Evolutionary conservation across 2,797 vertebrate genomes (phyloP).

Genomic region (Thunnus albacares): DNA sequence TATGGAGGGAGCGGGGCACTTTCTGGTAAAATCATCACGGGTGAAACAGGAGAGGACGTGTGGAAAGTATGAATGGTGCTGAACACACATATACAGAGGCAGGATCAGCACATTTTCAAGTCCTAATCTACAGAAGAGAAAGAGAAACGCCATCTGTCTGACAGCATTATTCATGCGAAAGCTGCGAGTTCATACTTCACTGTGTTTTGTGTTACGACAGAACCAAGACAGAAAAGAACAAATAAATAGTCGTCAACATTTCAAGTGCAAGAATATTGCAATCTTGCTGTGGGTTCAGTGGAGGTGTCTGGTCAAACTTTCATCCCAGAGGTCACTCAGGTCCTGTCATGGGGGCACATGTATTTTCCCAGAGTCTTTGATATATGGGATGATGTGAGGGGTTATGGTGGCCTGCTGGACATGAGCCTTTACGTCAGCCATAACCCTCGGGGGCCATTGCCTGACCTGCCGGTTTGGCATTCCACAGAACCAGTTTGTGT

Average conservation of each 20-base stretch:
- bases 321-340: constrained; percentile 16
- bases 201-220: neutral
- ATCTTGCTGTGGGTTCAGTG: neutral
- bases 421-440: constrained; percentile 60
- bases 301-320: constrained; percentile 12
- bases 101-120: constrained; percentile 61
- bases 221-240: neutral
- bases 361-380: constrained; percentile 54
- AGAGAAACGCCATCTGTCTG: neutral
- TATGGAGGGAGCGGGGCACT: constrained; percentile 43
- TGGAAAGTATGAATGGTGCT: constrained; percentile 72
- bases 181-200: neutral
- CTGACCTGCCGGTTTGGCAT: constrained; percentile 46
- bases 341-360: neutral
- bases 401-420: constrained; percentile 25
- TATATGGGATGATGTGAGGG: constrained; percentile 12
- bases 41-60: constrained; percentile 67
- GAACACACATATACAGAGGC: constrained; percentile 24
- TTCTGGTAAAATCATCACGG: constrained; percentile 83
- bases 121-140: neutral
- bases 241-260: constrained; percentile 2
- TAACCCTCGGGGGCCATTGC: constrained; percentile 39
- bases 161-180: neutral
- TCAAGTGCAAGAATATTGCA: constrained; percentile 1
- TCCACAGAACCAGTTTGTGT: constrained; percentile 63